phyloP scores from a whole-genome alignment of 2,797 vertebrate genomes.

The Chaetodon trifasciatus region DNA sequence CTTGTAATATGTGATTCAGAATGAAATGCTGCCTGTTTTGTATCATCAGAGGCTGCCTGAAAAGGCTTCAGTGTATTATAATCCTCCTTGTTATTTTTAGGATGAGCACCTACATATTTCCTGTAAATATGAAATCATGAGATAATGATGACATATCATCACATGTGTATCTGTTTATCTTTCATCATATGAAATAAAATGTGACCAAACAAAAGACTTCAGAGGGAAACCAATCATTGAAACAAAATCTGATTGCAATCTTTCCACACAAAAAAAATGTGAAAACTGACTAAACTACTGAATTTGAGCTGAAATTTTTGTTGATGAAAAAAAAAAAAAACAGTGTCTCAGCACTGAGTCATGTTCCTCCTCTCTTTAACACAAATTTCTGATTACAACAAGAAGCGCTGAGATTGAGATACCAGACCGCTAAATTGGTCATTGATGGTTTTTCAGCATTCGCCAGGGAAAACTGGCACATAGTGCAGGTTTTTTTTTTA shows the following conservation, averaged over 20 bases:
- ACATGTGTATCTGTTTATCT: not conserved
- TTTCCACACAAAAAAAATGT: not conserved
- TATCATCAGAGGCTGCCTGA: conserved; percentile 7
- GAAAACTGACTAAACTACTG: not conserved
- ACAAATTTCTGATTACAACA: conserved; percentile 12
- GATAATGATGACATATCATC: not conserved
- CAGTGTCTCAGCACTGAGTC: not conserved
- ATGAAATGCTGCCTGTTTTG: conserved; percentile 25
- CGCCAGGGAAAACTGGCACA: conserved; percentile 18
- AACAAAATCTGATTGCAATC: not conserved
- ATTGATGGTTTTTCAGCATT: conserved; percentile 37
- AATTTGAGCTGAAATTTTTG: not conserved
- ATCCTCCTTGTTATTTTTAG: conserved; percentile 8
- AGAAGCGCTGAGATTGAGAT: conserved; percentile 20
- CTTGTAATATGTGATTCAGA: conserved; percentile 41
- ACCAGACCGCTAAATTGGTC: conserved; percentile 35
- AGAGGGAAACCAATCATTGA: not conserved
- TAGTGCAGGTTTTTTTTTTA: conserved; percentile 16
- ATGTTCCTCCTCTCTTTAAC: conserved; percentile 14
- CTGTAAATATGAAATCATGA: conserved; percentile 8
- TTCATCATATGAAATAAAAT: not conserved
- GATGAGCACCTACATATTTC: conserved; percentile 6
- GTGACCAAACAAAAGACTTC: not conserved
- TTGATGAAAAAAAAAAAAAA: not conserved
- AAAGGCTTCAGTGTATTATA: conserved; percentile 5